phyloP scores from a whole-genome alignment of 2,797 vertebrate genomes.

The Catostomus latipinnis region DNA sequence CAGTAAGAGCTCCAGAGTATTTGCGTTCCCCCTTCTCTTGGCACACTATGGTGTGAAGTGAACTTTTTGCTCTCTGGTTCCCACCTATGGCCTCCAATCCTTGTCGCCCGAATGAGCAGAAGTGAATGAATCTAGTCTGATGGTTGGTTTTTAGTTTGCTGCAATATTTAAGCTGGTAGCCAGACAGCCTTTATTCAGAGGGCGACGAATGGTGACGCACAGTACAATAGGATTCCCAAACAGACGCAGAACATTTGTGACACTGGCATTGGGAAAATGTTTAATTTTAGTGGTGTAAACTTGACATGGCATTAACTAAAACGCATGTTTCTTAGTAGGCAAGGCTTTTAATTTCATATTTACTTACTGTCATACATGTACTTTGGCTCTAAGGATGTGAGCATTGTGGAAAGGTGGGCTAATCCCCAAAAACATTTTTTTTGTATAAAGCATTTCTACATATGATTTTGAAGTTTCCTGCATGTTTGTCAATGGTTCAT shows the following conservation, averaged over 20 bases:
- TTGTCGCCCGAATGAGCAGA: constrained; percentile 86
- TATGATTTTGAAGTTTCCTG: too few species aligned
- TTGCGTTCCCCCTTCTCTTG: constrained; percentile 74
- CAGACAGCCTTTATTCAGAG: constrained; percentile 87
- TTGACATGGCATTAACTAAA: not conserved
- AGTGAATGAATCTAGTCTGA: constrained; percentile 87
- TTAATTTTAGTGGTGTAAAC: constrained; percentile 34
- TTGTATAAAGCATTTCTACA: too few species aligned
- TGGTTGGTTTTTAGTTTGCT: constrained; percentile 86
- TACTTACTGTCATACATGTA: not conserved
- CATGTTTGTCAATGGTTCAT: too few species aligned
- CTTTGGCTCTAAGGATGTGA: not conserved
- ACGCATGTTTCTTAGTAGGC: not conserved
- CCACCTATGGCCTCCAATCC: constrained; percentile 80
- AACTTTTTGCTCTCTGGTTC: constrained; percentile 79
- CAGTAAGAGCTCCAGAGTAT: constrained; percentile 77
- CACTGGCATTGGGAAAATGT: constrained; percentile 16
- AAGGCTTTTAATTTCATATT: not conserved
- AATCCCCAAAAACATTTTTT: too few species aligned
- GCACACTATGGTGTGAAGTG: constrained; percentile 76
- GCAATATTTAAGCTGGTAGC: constrained; percentile 86
- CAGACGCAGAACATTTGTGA: constrained; percentile 59
- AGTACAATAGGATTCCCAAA: constrained; percentile 74
- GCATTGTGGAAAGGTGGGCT: too few species aligned
- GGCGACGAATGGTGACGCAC: constrained; percentile 76